A percentile compares a stretch with the other conserved stretches of the same genome.
These are phyloP conservation scores for Canis aureus DNA, from an alignment of 2,113 vertebrate genomes.

Conservation along the genomic window DNA sequence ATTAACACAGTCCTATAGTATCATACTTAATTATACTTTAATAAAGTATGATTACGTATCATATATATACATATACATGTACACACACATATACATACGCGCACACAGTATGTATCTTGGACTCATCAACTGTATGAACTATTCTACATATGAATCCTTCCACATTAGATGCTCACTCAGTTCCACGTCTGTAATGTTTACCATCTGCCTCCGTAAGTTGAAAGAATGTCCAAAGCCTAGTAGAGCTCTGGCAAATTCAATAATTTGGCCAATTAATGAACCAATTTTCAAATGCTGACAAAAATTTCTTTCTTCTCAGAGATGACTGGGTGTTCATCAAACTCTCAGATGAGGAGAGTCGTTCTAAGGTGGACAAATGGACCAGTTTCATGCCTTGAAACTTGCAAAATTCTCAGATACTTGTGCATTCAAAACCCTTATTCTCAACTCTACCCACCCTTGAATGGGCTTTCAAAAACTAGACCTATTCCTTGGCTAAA, in stretches of 20 bases:
- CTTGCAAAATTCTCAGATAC: not conserved
- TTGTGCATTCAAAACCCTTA: not conserved
- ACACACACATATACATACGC: not conserved
- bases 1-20: not conserved
- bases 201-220: not conserved
- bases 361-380: not conserved
- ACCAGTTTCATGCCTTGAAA: not conserved
- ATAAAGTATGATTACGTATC: not conserved
- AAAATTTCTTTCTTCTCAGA: not conserved
- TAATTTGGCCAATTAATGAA: not conserved
- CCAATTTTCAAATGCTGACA: not conserved
- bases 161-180: not conserved
- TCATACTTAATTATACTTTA: not conserved
- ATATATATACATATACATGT: no score
- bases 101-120: not conserved
- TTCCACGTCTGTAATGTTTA: not conserved
- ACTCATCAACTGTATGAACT: not conserved
- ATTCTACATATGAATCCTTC: not conserved
- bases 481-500: not conserved
- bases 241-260: not conserved
- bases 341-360: not conserved
- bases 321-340: not conserved
- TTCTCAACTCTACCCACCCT: not conserved
- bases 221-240: not conserved
- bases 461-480: not conserved